Evolutionary conservation across 2,888 invertebrate species (phyloP), one percentile per base, ranked within the genome.

Genomic region (Maniola hyperantus): DNA sequence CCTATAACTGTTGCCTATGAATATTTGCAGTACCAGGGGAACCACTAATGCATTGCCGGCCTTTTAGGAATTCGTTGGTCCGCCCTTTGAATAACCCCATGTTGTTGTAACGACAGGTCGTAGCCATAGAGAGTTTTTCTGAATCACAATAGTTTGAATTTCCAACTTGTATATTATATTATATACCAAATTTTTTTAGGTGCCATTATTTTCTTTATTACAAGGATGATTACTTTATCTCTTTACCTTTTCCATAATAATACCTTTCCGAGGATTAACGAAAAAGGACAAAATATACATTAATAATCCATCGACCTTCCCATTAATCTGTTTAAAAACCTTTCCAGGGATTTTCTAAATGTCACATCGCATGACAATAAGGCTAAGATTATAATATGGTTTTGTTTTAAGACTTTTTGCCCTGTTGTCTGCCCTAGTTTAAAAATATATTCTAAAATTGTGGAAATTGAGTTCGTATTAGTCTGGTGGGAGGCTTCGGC

Each of bases 201-300:
- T 6, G n/a, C 7, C n/a, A 15, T 8, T 4, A n/a, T 2, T n/a
- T 44, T n/a, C 44, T 44, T 20, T 50, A 15, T 4, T 5, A 26
- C 10, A 50, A 20, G 20, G 11, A 50, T 50, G 20, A 50, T 50
- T 44, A 44, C n/a, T 6, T 5, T 13, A 5, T 44, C 44, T 44
- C 44, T 44, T 13, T 44, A 5, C 13, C 6, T 0, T 44, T 20
- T 18, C 20, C n/a, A 39, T 34, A 55, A 55, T 39, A 42, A 42
- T 20, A 57, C 57, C 57, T 57, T 42, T 20, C 6, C 6, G 13
- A 11, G 13, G 57, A 42, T 57, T 42, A 42, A 39, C 42, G 7
- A 57, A 42, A 42, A 57, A 57, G 42, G 57, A 57, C 39, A 57
- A 57, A 55, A 36, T 55, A 57, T 13, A 42, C 42, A 57, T 57